Base-by-base conservation (phyloP, 1,140 invertebrate species). In the Macrotrachela quadricornifera region DNA sequence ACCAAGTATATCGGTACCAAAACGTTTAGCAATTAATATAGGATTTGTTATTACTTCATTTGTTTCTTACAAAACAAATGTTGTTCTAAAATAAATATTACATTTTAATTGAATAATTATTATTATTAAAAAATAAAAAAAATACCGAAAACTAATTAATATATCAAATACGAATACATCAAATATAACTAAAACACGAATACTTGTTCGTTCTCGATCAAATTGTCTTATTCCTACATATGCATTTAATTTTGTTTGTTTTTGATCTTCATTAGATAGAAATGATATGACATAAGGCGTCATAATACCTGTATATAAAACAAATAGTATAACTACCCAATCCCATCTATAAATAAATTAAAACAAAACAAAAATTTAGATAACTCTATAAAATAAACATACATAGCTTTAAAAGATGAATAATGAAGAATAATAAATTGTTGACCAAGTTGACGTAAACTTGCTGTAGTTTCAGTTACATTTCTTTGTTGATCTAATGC, bases 261-360 rank as follows among this genome's bases (percentile, higher is more conserved):
- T 49, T 41, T 64, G 64, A 55, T 63, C 63, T 57, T 92, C 86
- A 63, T 83, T 86, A 56, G 96, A 78, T 61, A 95, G 77, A 73
- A 97, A 97, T 55, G 91, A 90, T 50, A 91, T 92, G 30, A 91
- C 85, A 70, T 96, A 97, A 8, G 92, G 92, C 54, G 91, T 97
- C 70, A 94, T 91, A 71, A 97, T 92, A 57, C 91, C 91, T 50
- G 92, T 97, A 71, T 97, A 96, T 72, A 96, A 86, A 58, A 97
- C 92, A 51, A 96, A 76, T 52, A 96, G 75, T 30, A 96, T 75
- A 62, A 96, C 94, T 62, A 96, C 79, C 91, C 91, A 96, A 74
- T 96, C 91, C 91, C 91, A 96, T 30, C 21, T 30, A 30, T 4
- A 4, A 30, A 30, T 30, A 30, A 8, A 30, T 4, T 30, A 8